These are phyloP conservation scores for Australoheros facetus DNA, from an alignment of 2,797 vertebrate species.

Conservation along the genomic window DNA sequence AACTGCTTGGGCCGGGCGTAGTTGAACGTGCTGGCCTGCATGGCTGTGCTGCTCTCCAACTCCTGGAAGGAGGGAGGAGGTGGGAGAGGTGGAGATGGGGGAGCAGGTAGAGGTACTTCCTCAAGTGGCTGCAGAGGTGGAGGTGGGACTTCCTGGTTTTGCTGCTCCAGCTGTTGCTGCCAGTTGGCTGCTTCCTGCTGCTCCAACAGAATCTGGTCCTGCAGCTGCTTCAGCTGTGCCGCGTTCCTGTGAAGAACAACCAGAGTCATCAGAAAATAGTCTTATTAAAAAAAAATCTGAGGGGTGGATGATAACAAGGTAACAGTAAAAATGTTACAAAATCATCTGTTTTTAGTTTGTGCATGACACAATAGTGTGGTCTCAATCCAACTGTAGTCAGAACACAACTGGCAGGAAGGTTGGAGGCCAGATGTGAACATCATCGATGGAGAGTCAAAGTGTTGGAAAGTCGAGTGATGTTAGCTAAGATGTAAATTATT, in stretches of 20 bases:
- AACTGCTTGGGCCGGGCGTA: constrained; percentile 99
- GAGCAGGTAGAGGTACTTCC: constrained; percentile 62
- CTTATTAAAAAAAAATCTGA: not conserved
- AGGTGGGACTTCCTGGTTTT: constrained; percentile 73
- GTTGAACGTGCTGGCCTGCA: constrained; percentile 97
- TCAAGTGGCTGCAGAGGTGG: constrained; percentile 82
- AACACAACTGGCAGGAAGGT: constrained; percentile 30
- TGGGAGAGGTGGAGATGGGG: constrained; percentile 90
- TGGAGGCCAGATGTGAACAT: constrained; percentile 42
- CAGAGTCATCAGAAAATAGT: constrained; percentile 1
- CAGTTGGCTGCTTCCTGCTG: constrained; percentile 85
- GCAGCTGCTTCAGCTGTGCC: constrained; percentile 91
- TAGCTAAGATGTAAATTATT: not conserved
- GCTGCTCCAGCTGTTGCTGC: constrained; percentile 75
- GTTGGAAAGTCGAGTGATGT: constrained; percentile 6
- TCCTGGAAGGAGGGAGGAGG: constrained; percentile 94
- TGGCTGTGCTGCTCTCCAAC: constrained; percentile 85
- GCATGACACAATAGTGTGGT: constrained; percentile 39
- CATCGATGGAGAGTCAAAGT: constrained; percentile 24
- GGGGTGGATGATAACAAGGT: constrained; percentile 1
- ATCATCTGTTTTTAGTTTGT: constrained; percentile 55
- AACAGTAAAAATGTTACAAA: constrained; percentile 46
- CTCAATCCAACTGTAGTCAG: constrained; percentile 39
- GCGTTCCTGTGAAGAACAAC: constrained; percentile 84
- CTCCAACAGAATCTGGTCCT: constrained; percentile 92